phyloP scores from a whole-genome alignment of 2,797 vertebrate genomes.

The Lepus oiostolus region DNA sequence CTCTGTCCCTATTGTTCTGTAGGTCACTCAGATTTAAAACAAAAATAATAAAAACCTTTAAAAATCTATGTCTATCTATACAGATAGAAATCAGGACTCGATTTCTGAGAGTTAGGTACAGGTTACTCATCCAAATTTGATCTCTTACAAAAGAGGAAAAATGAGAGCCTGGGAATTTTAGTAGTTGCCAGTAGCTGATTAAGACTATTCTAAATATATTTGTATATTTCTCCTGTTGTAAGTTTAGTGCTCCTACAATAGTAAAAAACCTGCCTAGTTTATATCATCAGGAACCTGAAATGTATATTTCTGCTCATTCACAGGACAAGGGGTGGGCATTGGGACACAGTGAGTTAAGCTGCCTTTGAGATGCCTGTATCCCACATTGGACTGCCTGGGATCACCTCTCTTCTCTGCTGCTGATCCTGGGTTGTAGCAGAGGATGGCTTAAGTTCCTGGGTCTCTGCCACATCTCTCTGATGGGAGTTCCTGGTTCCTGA shows the following conservation, averaged over 20 bases:
- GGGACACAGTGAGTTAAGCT: too few relatives aligned
- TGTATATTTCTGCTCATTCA: conserved; percentile 43
- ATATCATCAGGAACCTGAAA: conserved; percentile 4
- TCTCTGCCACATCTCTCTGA: too few relatives aligned
- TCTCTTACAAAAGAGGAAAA: neutral
- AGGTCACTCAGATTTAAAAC: too few relatives aligned
- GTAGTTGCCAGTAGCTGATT: neutral
- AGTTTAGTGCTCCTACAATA: neutral
- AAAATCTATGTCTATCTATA: neutral
- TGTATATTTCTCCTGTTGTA: neutral
- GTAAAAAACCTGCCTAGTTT: neutral
- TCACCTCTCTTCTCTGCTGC: too few relatives aligned
- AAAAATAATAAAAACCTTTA: too few relatives aligned
- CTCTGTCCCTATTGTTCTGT: too few relatives aligned
- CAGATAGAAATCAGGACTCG: neutral
- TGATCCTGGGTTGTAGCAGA: too few relatives aligned
- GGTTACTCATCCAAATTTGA: neutral
- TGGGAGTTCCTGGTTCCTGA: too few relatives aligned
- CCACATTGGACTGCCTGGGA: too few relatives aligned
- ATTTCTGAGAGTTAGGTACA: neutral
- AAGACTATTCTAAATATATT: neutral
- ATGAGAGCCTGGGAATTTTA: neutral
- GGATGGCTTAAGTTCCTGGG: too few relatives aligned
- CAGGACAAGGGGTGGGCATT: too few relatives aligned
- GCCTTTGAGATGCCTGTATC: too few relatives aligned